phyloP scores from a whole-genome alignment of 2,113 vertebrate genomes.

The Mesocricetus auratus region DNA sequence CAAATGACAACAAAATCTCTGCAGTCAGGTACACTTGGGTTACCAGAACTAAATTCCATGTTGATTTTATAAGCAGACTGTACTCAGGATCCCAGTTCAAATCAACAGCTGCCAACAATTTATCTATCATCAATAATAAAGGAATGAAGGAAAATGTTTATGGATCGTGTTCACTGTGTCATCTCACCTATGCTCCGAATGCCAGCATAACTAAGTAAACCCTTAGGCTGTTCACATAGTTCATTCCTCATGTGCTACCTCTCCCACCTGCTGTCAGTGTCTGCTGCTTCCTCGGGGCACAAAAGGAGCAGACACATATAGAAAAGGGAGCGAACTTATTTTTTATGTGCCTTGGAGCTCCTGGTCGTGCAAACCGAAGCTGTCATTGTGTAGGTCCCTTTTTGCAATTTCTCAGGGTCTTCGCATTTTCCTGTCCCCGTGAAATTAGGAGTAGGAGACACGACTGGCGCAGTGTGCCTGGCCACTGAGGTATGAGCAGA shows the following conservation, averaged over 20 bases:
- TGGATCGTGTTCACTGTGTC: background rate
- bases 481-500: background rate
- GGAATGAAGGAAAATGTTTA: background rate
- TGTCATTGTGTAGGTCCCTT: background rate
- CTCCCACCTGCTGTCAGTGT: conserved; percentile 45
- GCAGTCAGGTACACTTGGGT: background rate
- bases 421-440: background rate
- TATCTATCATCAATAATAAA: conserved; percentile 15
- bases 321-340: background rate
- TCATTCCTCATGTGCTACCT: background rate
- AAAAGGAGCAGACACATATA: background rate
- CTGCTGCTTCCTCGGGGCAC: conserved; percentile 39
- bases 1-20: background rate
- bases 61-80: background rate
- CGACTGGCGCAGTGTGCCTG: background rate
- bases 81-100: background rate
- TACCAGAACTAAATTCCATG: background rate
- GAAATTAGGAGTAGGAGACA: background rate
- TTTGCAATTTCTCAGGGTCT: background rate
- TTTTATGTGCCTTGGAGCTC: background rate
- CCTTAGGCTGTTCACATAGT: background rate
- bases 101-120: background rate
- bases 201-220: background rate
- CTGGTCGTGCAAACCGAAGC: background rate
- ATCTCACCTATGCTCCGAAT: background rate